Evolutionary conservation across 1,140 invertebrate species (phyloP).

Genomic region (Dreissena rostriformis): DNA sequence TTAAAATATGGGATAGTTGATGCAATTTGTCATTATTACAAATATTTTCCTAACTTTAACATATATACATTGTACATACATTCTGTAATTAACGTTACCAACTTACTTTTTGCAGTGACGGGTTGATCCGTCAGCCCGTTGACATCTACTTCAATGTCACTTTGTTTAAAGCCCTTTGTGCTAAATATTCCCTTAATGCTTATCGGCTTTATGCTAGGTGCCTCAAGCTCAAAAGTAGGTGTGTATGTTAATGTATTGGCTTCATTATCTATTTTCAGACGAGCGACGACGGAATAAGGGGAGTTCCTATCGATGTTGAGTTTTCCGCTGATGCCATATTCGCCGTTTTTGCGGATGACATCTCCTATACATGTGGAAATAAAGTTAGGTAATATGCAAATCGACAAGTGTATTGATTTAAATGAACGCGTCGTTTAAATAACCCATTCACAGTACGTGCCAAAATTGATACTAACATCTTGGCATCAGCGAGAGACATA

Average conservation of each 20-base stretch:
- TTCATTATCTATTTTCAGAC: slow-evolving; percentile 18
- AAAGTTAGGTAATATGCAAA: too few species aligned
- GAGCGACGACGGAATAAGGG: slow-evolving; percentile 28
- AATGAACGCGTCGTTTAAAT: too few species aligned
- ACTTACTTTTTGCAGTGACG: slow-evolving; percentile 54
- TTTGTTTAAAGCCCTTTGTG: slow-evolving; percentile 33
- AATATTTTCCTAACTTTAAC: too few species aligned
- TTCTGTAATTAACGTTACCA: background rate
- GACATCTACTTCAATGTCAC: slow-evolving; percentile 47
- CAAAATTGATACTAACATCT: too few species aligned
- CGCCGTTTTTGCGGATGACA: background rate
- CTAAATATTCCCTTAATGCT: slow-evolving; percentile 56
- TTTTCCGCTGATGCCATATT: slow-evolving; percentile 16
- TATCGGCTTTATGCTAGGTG: slow-evolving; percentile 48
- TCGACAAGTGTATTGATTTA: too few species aligned
- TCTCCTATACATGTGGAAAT: background rate
- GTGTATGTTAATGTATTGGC: slow-evolving; percentile 55
- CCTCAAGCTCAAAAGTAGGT: slow-evolving; percentile 65
- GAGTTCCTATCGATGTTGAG: slow-evolving; percentile 31
- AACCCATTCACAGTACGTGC: too few species aligned
- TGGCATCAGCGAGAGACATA: too few species aligned
- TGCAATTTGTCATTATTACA: too few species aligned
- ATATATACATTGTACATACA: too few species aligned
- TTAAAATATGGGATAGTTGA: too few species aligned
- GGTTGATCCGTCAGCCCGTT: slow-evolving; percentile 50